Evolutionary conservation across 2,888 invertebrate species (phyloP).

Genomic region (Beris morrisii): DNA sequence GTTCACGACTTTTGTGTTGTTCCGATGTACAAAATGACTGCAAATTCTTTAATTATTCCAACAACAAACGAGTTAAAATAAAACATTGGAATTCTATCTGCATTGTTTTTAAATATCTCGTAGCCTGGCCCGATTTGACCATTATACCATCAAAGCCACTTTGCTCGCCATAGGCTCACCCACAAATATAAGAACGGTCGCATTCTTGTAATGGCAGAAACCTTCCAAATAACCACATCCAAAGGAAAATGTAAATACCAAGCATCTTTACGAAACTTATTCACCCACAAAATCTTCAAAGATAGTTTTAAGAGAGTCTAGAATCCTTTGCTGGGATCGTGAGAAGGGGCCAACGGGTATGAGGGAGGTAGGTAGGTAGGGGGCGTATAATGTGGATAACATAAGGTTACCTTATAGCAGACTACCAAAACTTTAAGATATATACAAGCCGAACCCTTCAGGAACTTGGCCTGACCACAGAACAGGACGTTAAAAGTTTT

Average conservation of each 20-base stretch:
- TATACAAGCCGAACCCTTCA: background rate
- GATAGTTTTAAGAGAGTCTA: slow-evolving; percentile 30
- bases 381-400: background rate
- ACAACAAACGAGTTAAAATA: too few species aligned
- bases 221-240: slow-evolving; percentile 37
- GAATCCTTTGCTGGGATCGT: slow-evolving; percentile 10
- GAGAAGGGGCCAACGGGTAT: slow-evolving; percentile 5
- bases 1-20: too few species aligned
- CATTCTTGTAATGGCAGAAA: slow-evolving; percentile 24
- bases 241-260: slow-evolving; percentile 39
- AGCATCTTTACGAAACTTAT: slow-evolving; percentile 38
- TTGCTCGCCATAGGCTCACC: background rate
- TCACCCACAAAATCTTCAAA: slow-evolving; percentile 41
- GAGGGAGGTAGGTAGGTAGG: background rate
- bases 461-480: slow-evolving; percentile 38
- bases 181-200: slow-evolving; percentile 20
- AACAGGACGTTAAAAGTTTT: slow-evolving; percentile 39
- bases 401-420: background rate
- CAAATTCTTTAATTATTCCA: too few species aligned
- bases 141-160: background rate
- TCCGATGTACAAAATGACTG: too few species aligned
- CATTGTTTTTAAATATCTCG: too few species aligned
- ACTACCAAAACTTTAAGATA: background rate
- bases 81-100: too few species aligned
- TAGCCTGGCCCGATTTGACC: too few species aligned